Evolutionary conservation across 2,797 vertebrate species (phyloP).

Genomic region (Epinephelus malabaricus): DNA sequence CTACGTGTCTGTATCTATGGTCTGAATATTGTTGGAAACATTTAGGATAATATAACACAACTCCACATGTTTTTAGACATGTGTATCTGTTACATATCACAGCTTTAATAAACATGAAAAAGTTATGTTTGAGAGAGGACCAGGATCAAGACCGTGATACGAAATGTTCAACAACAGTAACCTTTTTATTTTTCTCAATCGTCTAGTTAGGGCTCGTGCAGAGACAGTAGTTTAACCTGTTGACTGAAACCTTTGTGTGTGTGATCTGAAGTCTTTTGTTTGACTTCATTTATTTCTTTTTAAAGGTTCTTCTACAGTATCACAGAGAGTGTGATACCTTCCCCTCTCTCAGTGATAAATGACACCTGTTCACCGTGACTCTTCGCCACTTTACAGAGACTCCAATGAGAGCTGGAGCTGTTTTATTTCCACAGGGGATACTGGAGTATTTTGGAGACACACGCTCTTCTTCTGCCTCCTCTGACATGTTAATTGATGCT

Average conservation of each 20-base stretch:
- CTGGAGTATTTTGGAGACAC: constrained; percentile 43
- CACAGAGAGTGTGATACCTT: background rate
- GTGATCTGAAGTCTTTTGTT: background rate
- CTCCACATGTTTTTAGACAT: too few relatives aligned
- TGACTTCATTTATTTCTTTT: background rate
- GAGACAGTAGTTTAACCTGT: too few relatives aligned
- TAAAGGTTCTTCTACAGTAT: background rate
- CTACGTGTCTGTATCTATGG: too few relatives aligned
- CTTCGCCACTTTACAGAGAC: constrained; percentile 3
- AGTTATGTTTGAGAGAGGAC: too few relatives aligned
- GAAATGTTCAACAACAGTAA: background rate
- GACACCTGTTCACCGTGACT: constrained; percentile 25
- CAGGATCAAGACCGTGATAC: background rate
- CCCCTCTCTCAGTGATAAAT: background rate
- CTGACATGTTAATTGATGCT: constrained; percentile 77
- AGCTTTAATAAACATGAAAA: too few relatives aligned
- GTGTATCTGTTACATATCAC: too few relatives aligned
- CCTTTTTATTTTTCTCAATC: background rate
- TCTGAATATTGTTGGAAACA: too few relatives aligned
- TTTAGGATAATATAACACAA: too few relatives aligned
- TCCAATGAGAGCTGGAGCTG: background rate
- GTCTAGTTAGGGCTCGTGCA: too few relatives aligned
- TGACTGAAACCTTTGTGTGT: too few relatives aligned
- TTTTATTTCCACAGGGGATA: constrained; percentile 51
- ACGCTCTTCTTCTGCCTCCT: constrained; percentile 36